phyloP scores from a whole-genome alignment of 2,113 vertebrate genomes.

The Ameiurus melas region DNA sequence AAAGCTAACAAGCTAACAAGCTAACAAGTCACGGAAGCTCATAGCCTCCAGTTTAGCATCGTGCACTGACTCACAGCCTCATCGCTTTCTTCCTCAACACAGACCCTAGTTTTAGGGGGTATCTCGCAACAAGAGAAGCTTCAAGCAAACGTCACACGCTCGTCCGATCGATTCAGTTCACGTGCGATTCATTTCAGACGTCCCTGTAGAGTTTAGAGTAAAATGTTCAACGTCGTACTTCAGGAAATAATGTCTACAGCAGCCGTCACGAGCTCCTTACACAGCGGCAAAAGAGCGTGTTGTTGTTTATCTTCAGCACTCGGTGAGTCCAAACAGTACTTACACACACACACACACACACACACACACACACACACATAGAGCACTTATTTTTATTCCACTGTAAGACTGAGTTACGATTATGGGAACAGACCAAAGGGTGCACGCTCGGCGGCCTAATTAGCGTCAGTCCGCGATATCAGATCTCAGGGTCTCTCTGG shows the following conservation, averaged over 20 bases:
- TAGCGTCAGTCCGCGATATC: slow-evolving; percentile 65
- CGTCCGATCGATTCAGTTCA: background rate
- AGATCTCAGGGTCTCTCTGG: slow-evolving; percentile 58
- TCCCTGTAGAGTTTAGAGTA: background rate
- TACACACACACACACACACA: slow-evolving; percentile 30
- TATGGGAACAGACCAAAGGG: slow-evolving; percentile 65
- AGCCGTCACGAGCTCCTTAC: background rate
- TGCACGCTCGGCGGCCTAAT: slow-evolving; percentile 55
- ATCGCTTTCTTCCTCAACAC: background rate
- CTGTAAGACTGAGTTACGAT: slow-evolving; percentile 47
- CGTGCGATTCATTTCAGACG: background rate
- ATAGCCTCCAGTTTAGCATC: background rate
- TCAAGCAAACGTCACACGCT: background rate
- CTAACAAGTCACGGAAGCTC: background rate
- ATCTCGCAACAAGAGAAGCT: background rate
- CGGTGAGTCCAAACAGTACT: slow-evolving; percentile 5
- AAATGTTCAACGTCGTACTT: background rate
- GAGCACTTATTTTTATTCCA: slow-evolving; percentile 2
- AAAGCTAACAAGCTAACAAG: background rate
- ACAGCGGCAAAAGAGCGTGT: background rate
- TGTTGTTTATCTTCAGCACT: background rate
- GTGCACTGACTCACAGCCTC: background rate
- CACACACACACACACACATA: slow-evolving; percentile 33
- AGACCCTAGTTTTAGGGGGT: background rate
- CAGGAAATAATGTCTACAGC: background rate